Conservation (phyloP, 2,113 vertebrate species). For the Paracanthobrama guichenoti region DNA sequence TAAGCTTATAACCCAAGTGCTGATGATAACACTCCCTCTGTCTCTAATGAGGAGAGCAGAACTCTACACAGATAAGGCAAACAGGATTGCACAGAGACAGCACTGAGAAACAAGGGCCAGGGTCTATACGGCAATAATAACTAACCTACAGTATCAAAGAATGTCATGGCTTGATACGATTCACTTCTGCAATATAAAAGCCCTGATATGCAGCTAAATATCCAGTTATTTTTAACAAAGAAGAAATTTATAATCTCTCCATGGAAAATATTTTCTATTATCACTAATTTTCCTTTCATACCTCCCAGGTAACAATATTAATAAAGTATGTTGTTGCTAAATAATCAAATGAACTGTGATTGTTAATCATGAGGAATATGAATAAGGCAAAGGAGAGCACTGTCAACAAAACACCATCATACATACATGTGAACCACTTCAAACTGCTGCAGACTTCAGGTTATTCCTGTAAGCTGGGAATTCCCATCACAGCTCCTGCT, state of each 20-base stretch:
- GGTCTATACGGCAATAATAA: conserved; percentile 30
- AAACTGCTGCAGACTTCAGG: conserved; percentile 65
- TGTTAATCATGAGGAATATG: not conserved
- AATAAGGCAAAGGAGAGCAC: not conserved
- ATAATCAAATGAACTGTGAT: not conserved
- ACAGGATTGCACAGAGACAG: conserved; percentile 55
- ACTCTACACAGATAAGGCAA: conserved; percentile 53
- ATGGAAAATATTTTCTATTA: conserved; percentile 29
- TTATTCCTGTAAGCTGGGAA: conserved; percentile 72
- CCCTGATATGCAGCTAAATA: conserved; percentile 50
- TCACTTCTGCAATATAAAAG: conserved; percentile 56
- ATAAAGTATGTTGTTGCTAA: not conserved
- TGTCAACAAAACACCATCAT: conserved; percentile 2
- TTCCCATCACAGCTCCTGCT: conserved; percentile 68
- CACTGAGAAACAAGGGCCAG: conserved; percentile 30
- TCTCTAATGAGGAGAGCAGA: conserved; percentile 50
- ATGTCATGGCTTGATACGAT: conserved; percentile 67
- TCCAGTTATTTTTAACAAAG: conserved; percentile 50
- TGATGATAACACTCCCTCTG: conserved; percentile 51
- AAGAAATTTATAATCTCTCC: conserved; percentile 41
- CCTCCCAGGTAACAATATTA: not conserved
- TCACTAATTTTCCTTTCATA: conserved; percentile 2
- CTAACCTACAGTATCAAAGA: conserved; percentile 52
- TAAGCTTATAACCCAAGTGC: conserved; percentile 53
- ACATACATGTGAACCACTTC: conserved; percentile 45